Conservation (phyloP, 2,888 invertebrate genomes). For the Xylota segnis region DNA sequence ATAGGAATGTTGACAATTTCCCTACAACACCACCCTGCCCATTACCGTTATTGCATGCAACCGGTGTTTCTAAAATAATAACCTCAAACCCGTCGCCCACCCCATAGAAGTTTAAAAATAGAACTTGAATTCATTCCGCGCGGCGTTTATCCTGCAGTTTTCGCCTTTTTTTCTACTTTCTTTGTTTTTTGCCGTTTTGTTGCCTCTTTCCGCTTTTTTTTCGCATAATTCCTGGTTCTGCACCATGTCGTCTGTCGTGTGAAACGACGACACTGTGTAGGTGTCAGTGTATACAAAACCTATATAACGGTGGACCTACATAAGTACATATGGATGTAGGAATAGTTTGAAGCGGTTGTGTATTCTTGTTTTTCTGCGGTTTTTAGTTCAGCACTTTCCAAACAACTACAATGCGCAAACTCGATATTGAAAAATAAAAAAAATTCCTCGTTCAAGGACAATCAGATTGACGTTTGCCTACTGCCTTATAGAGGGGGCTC, state of each 20-base stretch:
- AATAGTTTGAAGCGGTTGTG: slow-evolving; percentile 25
- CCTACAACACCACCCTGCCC: slow-evolving; percentile 16
- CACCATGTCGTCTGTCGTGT: slow-evolving; percentile 53
- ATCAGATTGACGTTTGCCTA: slow-evolving; percentile 60
- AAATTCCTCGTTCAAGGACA: slow-evolving; percentile 66
- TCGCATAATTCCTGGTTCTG: slow-evolving; percentile 27
- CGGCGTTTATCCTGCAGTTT: slow-evolving; percentile 52
- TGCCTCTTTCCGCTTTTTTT: not conserved
- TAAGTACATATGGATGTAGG: not conserved
- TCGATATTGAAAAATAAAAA: slow-evolving; percentile 39
- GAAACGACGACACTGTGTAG: slow-evolving; percentile 44
- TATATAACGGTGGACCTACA: slow-evolving; percentile 4
- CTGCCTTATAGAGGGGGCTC: not conserved
- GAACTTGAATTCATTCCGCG: slow-evolving; percentile 51
- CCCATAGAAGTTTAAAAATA: slow-evolving; percentile 60
- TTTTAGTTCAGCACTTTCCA: slow-evolving; percentile 26
- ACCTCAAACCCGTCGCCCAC: slow-evolving; percentile 46
- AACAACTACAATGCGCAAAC: slow-evolving; percentile 64
- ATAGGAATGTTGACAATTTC: slow-evolving; percentile 45
- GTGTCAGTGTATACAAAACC: slow-evolving; percentile 30
- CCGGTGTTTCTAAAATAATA: slow-evolving; percentile 67
- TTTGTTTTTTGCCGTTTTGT: not conserved
- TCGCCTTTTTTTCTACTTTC: slow-evolving; percentile 4
- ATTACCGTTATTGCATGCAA: slow-evolving; percentile 55
- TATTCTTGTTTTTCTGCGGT: slow-evolving; percentile 5